Percentiles rank a stretch among this genome's conserved stretches.
Evolutionary conservation across 1,140 invertebrate species (phyloP).

Genomic region (Drosophila gunungcola): DNA sequence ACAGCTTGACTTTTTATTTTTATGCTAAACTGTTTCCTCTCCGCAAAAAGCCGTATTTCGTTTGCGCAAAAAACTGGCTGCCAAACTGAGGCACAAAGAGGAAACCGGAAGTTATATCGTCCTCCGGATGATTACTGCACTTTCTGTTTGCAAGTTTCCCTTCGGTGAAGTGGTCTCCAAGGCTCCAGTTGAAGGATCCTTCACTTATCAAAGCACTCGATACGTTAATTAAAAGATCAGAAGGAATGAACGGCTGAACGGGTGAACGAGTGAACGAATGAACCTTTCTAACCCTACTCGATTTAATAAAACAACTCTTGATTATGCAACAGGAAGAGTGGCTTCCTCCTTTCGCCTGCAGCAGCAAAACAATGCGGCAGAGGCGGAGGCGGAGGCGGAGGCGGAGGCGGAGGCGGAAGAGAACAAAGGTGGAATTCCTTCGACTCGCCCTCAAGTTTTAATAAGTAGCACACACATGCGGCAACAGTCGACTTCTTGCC

Average conservation of each 20-base stretch:
- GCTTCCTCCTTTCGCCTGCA: constrained; percentile 2
- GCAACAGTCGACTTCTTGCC: constrained; percentile 34
- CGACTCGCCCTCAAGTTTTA: constrained; percentile 29
- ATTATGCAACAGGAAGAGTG: constrained; percentile 29
- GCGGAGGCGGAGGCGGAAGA: not conserved
- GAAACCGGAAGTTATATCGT: constrained; percentile 55
- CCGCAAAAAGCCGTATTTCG: constrained; percentile 60
- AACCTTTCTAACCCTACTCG: not conserved
- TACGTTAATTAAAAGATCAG: constrained; percentile 25
- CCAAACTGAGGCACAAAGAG: constrained; percentile 50
- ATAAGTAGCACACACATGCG: constrained; percentile 47
- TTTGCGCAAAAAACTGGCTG: constrained; percentile 58
- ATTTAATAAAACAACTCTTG: constrained; percentile 28
- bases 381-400: not conserved
- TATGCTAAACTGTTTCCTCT: constrained; percentile 74
- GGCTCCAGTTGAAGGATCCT: constrained; percentile 3
- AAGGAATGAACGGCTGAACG: not conserved
- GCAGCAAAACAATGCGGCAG: constrained; percentile 8
- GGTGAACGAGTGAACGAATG: not conserved
- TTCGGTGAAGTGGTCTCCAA: not conserved
- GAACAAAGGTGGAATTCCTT: constrained; percentile 37
- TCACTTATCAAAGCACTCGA: constrained; percentile 14
- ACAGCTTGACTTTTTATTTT: constrained; percentile 63
- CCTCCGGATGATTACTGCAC: constrained; percentile 19
- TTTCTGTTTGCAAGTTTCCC: constrained; percentile 11